Percentiles rank a stretch among this genome's conserved stretches.
Conservation (phyloP, 2,888 invertebrate species). For the Ormyrus pomaceus region DNA sequence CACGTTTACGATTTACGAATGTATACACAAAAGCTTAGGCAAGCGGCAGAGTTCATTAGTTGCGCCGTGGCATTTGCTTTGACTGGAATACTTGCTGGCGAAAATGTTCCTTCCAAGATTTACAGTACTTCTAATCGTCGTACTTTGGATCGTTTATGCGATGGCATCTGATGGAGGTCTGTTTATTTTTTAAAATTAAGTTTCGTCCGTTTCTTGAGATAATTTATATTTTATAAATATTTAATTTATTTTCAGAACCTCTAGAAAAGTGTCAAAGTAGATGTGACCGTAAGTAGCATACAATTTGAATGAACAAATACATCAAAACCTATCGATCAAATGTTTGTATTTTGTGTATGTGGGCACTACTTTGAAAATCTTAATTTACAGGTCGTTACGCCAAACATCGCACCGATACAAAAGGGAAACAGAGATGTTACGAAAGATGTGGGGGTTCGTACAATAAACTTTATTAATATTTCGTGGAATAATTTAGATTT, state of each 20-base stretch:
- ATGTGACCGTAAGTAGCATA: slow-evolving; percentile 19
- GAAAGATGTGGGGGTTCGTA: slow-evolving; percentile 20
- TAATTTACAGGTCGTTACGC: slow-evolving; percentile 20
- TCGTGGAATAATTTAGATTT: neutral
- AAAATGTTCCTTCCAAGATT: slow-evolving; percentile 16
- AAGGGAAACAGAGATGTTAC: slow-evolving; percentile 21
- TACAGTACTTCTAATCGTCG: neutral
- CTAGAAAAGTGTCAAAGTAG: slow-evolving; percentile 2
- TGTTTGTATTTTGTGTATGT: neutral
- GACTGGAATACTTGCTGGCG: too few relatives aligned
- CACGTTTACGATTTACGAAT: slow-evolving; percentile 8
- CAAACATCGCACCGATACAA: slow-evolving; percentile 14
- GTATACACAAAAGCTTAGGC: neutral
- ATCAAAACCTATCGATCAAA: neutral
- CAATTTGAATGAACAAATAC: neutral
- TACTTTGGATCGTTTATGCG: neutral
- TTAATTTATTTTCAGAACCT: neutral
- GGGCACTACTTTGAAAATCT: too few relatives aligned
- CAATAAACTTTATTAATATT: neutral
- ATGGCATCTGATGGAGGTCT: neutral
- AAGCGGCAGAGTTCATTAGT: slow-evolving; percentile 15
- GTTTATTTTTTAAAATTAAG: too few relatives aligned
- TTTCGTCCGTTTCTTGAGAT: too few relatives aligned
- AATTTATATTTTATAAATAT: neutral
- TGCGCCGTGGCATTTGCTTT: neutral